These are phyloP conservation scores for Tryphoninae sp. DNA, from an alignment of 2,888 invertebrate species.

Conservation along the genomic window DNA sequence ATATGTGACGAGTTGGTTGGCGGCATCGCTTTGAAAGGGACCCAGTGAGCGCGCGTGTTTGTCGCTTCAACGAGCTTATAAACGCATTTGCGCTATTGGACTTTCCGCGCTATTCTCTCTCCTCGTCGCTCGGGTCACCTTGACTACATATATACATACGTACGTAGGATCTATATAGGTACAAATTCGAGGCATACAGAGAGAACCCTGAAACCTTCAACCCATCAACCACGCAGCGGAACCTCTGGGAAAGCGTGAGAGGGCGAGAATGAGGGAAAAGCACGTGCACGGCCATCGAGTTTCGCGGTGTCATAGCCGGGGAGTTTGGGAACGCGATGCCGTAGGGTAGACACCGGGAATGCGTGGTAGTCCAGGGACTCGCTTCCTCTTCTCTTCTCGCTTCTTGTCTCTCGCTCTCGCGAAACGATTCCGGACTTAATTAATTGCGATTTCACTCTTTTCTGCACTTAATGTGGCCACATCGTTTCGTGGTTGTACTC, in stretches of 20 bases:
- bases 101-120: constrained; percentile 60
- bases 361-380: background rate
- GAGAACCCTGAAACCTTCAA: constrained; percentile 27
- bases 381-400: background rate
- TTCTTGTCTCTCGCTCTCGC: background rate
- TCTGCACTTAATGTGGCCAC: constrained; percentile 74
- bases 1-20: constrained; percentile 35
- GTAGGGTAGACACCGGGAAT: constrained; percentile 7
- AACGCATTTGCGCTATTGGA: constrained; percentile 75
- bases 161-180: background rate
- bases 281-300: constrained; percentile 16
- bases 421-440: constrained; percentile 71
- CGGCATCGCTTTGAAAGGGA: constrained; percentile 61
- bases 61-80: constrained; percentile 69
- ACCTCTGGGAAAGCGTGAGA: constrained; percentile 15
- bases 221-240: constrained; percentile 17
- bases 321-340: constrained; percentile 14
- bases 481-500: constrained; percentile 72
- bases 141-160: constrained; percentile 1
- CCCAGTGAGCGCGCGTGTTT: constrained; percentile 61
- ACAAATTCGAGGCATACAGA: constrained; percentile 14
- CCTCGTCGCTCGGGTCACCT: constrained; percentile 21
- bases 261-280: constrained; percentile 29
- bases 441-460: constrained; percentile 79
- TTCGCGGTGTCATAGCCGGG: constrained; percentile 31